Evolutionary conservation across 2,888 invertebrate species (phyloP).

Genomic region (Meganola albula): DNA sequence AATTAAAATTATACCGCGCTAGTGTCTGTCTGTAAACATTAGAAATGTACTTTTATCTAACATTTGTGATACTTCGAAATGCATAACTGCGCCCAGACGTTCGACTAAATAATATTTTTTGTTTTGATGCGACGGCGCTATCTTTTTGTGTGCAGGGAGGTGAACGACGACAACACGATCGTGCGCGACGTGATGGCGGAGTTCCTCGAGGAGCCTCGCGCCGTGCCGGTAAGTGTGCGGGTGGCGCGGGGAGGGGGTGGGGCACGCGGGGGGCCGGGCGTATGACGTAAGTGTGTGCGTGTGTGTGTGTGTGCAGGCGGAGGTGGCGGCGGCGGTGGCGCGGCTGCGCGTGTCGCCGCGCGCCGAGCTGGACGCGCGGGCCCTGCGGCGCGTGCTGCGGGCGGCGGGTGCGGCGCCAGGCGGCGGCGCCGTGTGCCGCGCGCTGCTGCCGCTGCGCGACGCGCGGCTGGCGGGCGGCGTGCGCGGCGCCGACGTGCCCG

Average conservation of each 20-base stretch:
- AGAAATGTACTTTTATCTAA: no score
- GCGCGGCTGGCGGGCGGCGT: slow-evolving; percentile 80
- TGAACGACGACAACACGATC: slow-evolving; percentile 85
- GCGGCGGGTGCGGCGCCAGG: slow-evolving; percentile 48
- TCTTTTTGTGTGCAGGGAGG: slow-evolving; percentile 85
- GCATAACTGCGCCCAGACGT: background rate
- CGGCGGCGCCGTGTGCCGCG: slow-evolving; percentile 81
- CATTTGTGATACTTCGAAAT: no score
- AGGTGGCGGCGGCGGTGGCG: slow-evolving; percentile 13
- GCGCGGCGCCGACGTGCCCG: slow-evolving; percentile 75
- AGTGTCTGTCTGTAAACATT: no score
- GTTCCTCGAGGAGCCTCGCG: slow-evolving; percentile 56
- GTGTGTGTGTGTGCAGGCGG: slow-evolving; percentile 11
- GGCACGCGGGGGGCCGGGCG: no score
- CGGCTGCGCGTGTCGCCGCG: no score
- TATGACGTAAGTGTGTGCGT: slow-evolving; percentile 1
- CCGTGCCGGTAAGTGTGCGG: slow-evolving; percentile 20
- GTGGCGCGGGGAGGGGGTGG: slow-evolving; percentile 23
- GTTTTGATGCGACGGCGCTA: no score
- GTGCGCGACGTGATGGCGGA: slow-evolving; percentile 80
- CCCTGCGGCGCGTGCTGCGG: slow-evolving; percentile 52
- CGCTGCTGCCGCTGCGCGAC: slow-evolving; percentile 82
- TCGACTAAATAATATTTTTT: no score
- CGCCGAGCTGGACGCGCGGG: slow-evolving; percentile 24
- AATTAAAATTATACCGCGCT: no score